Conservation (phyloP, 2,888 invertebrate species). For the Allolobophora icterica region DNA sequence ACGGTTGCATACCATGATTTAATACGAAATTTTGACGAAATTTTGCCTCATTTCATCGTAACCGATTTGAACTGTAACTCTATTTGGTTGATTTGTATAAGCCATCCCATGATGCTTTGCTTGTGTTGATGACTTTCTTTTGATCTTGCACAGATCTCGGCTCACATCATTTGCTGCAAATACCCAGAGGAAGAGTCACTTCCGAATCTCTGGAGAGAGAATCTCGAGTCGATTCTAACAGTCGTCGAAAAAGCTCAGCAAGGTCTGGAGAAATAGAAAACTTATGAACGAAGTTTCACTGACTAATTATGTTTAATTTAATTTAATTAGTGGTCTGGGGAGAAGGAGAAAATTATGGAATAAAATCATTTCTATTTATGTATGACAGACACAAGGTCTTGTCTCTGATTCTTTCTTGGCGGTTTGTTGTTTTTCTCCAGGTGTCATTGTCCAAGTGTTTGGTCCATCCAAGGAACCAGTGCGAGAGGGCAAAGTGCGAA, state of each 20-base stretch:
- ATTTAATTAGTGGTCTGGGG: too few relatives aligned
- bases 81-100: not conserved
- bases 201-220: conserved; percentile 77
- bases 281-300: not conserved
- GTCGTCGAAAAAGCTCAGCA: conserved; percentile 65
- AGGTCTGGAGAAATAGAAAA: conserved; percentile 52
- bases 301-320: too few relatives aligned
- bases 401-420: not conserved
- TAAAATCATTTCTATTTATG: too few relatives aligned
- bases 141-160: conserved; percentile 68
- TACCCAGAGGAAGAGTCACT: conserved; percentile 76
- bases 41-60: too few relatives aligned
- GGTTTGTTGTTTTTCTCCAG: not conserved
- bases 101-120: not conserved
- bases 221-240: conserved; percentile 64
- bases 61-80: too few relatives aligned
- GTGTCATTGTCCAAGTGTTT: not conserved
- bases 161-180: conserved; percentile 82
- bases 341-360: not conserved
- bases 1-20: too few relatives aligned
- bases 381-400: not conserved
- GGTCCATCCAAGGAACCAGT: not conserved
- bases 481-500: not conserved
- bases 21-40: too few relatives aligned
- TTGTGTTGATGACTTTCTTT: not conserved